Percentiles rank a stretch among this genome's conserved stretches.
phyloP scores from a whole-genome alignment of 1,140 invertebrate genomes.

The Cataglyphis hispanica region DNA sequence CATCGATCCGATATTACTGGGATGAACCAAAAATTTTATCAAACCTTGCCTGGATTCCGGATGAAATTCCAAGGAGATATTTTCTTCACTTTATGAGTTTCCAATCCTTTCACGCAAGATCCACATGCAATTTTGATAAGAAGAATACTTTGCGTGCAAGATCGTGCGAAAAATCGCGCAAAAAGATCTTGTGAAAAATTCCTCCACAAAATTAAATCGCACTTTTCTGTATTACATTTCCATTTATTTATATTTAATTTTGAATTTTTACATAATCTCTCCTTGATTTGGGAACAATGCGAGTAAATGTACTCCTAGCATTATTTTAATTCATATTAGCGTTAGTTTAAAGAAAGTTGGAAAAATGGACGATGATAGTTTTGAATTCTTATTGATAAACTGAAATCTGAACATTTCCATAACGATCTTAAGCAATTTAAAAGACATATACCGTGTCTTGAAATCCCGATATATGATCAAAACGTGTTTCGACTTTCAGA shows the following conservation, averaged over 20 bases:
- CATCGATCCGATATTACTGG: conserved; percentile 53
- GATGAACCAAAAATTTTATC: conserved; percentile 63
- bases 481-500: neutral
- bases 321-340: neutral
- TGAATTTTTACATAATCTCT: neutral
- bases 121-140: conserved; percentile 42
- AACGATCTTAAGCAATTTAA: conserved; percentile 3
- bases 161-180: neutral
- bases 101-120: conserved; percentile 38
- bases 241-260: neutral
- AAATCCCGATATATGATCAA: neutral
- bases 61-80: conserved; percentile 51
- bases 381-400: conserved; percentile 13
- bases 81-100: conserved; percentile 52
- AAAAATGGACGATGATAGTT: conserved; percentile 13
- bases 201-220: neutral
- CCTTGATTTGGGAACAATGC: neutral
- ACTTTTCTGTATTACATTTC: neutral
- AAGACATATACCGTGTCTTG: neutral
- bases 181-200: conserved; percentile 11
- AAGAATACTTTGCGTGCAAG: conserved; percentile 43
- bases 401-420: neutral
- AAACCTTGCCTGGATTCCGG: conserved; percentile 46
- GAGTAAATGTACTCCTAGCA: neutral
- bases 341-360: neutral